A percentile compares a stretch with the other conserved stretches of the same genome.
Conservation (phyloP, 2,888 invertebrate species). For the Liopterus haemorrhoidalis region DNA sequence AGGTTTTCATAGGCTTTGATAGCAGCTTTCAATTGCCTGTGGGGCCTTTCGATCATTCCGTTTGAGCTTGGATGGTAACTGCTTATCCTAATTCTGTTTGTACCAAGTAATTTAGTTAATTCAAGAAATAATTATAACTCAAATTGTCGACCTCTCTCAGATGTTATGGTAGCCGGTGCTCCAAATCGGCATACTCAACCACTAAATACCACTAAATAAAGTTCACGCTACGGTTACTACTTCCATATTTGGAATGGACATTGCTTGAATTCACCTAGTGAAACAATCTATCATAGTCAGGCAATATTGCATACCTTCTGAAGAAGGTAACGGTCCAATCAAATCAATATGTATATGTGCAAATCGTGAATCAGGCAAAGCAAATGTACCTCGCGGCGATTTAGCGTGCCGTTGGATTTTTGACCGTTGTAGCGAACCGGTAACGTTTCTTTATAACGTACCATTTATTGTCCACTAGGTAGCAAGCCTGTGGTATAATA, state of each 20-base stretch:
- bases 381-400: conserved; percentile 27
- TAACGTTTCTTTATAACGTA: too few species aligned
- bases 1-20: conserved; percentile 22
- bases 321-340: conserved; percentile 37
- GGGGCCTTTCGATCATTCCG: conserved; percentile 29
- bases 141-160: conserved; percentile 23
- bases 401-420: conserved; percentile 36
- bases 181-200: conserved; percentile 25
- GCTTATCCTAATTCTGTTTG: too few species aligned
- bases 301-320: conserved; percentile 33
- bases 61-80: conserved; percentile 29
- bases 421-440: too few species aligned
- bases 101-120: conserved; percentile 25
- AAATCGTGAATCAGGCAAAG: conserved; percentile 35
- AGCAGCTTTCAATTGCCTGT: conserved; percentile 26
- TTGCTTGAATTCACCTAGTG: conserved; percentile 33
- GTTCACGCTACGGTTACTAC: conserved; percentile 25
- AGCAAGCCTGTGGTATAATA: too few species aligned
- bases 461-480: too few species aligned
- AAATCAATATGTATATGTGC: conserved; percentile 39
- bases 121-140: conserved; percentile 17
- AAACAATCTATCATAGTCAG: too few species aligned
- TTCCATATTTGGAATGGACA: conserved; percentile 31
- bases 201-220: conserved; percentile 12
- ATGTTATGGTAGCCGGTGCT: conserved; percentile 15